These are phyloP conservation scores for Acinonyx jubatus DNA, from an alignment of 2,113 vertebrate genomes.

Conservation along the genomic window DNA sequence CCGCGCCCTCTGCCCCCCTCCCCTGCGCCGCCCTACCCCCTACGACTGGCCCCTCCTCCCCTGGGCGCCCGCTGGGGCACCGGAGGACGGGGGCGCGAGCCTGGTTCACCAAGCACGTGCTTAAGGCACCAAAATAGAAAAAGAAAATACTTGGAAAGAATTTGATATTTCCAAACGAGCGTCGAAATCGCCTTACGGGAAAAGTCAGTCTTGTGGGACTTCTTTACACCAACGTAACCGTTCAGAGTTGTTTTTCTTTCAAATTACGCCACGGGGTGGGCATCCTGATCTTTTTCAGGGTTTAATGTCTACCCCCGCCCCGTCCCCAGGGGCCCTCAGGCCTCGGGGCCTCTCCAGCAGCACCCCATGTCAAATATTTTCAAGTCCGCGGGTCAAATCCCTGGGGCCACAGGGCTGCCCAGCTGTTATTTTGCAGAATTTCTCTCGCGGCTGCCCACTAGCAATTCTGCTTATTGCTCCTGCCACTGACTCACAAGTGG, in stretches of 20 bases:
- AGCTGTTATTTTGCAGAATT: conserved; percentile 64
- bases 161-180: conserved; percentile 26
- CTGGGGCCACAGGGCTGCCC: conserved; percentile 11
- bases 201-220: conserved; percentile 17
- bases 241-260: neutral
- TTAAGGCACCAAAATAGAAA: conserved; percentile 43
- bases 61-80: neutral
- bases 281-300: neutral
- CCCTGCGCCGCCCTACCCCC: neutral
- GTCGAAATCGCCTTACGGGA: neutral
- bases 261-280: neutral
- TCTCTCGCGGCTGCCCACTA: neutral
- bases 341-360: neutral
- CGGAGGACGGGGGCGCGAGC: neutral
- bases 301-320: neutral
- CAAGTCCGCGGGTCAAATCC: neutral
- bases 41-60: neutral
- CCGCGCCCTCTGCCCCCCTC: neutral
- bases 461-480: conserved; percentile 69
- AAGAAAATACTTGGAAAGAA: conserved; percentile 56
- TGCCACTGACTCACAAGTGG: conserved; percentile 79
- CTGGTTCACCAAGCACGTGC: neutral
- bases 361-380: neutral
- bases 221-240: neutral
- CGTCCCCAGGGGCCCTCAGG: neutral